A percentile compares a stretch with the other conserved stretches of the same genome.
Evolutionary conservation across 2,888 invertebrate species (phyloP).

Genomic region (Sericinus montela): DNA sequence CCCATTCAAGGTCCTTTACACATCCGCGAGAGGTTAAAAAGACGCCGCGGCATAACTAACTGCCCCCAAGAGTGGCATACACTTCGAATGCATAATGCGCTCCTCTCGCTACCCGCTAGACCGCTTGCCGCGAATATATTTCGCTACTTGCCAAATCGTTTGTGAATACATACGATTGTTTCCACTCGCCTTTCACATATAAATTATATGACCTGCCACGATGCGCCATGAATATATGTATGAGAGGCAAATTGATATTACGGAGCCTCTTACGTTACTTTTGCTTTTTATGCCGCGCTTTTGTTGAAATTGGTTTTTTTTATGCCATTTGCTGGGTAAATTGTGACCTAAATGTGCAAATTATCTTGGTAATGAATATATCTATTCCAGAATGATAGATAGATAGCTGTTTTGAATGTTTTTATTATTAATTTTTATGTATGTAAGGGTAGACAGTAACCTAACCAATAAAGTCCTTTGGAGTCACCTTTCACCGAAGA

Average conservation of each 20-base stretch:
- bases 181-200: conserved; percentile 64
- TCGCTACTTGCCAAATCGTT: conserved; percentile 60
- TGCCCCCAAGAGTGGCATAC: conserved; percentile 71
- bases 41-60: conserved; percentile 63
- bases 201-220: conserved; percentile 74
- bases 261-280: conserved; percentile 59
- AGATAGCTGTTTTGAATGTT: background rate
- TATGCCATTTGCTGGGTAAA: conserved; percentile 54
- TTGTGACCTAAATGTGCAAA: conserved; percentile 70
- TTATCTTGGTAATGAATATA: conserved; percentile 57
- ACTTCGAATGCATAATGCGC: conserved; percentile 63
- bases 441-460: too few species aligned
- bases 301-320: conserved; percentile 67
- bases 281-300: conserved; percentile 46
- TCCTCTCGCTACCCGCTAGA: conserved; percentile 27
- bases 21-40: conserved; percentile 38
- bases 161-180: conserved; percentile 70
- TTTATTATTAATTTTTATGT: too few species aligned
- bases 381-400: background rate
- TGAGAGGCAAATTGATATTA: conserved; percentile 77
- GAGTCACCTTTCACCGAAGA: too few species aligned
- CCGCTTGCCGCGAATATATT: conserved; percentile 38
- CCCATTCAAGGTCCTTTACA: conserved; percentile 16
- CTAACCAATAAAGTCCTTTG: too few species aligned
- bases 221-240: conserved; percentile 72